Conservation (phyloP, 30 jellyfish, hydroid and myxozoan species). For the Rhopilema esculentum region DNA sequence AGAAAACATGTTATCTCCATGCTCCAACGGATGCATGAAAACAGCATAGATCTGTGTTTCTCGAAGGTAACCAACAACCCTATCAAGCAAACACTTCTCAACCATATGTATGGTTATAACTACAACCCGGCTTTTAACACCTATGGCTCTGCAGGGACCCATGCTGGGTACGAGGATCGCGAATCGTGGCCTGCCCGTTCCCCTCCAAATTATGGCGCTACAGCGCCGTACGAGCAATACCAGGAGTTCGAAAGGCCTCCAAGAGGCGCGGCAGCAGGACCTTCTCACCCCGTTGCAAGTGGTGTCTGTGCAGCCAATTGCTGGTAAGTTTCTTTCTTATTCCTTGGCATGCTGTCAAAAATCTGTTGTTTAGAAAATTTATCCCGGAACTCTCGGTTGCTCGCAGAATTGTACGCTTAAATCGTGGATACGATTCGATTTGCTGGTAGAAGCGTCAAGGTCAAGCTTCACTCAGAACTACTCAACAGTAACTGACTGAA, state of each 20-base stretch:
- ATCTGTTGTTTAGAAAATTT: conserved; percentile 4
- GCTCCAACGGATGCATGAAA: conserved; percentile 10
- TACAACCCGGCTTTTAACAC: conserved; percentile 47
- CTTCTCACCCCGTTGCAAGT: conserved; percentile 27
- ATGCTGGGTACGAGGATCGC: conserved; percentile 47
- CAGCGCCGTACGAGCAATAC: conserved; percentile 59
- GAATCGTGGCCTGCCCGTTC: conserved; percentile 70
- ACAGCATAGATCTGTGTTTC: not conserved
- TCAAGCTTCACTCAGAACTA: not conserved
- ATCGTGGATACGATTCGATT: not conserved
- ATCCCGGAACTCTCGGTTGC: not conserved
- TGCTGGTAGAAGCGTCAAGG: not conserved
- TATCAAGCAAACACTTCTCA: conserved; percentile 7
- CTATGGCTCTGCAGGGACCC: conserved; percentile 45
- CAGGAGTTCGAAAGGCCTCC: conserved; percentile 66
- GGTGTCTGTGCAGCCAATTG: conserved; percentile 47
- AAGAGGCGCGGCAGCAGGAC: conserved; percentile 68
- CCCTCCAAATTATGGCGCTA: conserved; percentile 67
- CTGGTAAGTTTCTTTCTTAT: conserved; percentile 40
- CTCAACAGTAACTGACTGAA: no score
- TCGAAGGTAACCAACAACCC: not conserved
- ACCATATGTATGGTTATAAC: conserved; percentile 57
- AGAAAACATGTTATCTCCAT: conserved; percentile 56
- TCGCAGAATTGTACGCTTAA: not conserved
- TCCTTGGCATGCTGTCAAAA: conserved; percentile 23